Base-by-base conservation (phyloP, 2,797 vertebrate genomes). In the Eulemur coronatus region DNA sequence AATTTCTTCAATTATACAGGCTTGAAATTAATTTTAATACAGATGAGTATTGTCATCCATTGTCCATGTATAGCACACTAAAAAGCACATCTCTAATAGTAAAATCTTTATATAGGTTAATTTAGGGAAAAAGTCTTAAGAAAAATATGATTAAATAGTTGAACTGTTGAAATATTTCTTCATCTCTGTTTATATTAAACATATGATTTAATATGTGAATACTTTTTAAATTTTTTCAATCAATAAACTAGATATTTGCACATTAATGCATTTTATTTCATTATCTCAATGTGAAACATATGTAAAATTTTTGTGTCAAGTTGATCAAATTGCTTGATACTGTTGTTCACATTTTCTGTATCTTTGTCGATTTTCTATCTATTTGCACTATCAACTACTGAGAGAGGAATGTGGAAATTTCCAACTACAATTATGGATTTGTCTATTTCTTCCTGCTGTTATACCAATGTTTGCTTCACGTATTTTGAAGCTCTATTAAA, bases 21-120 rank as follows among this genome's bases (percentile, higher is more conserved):
- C 50, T 89, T 89, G 17, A 95, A 84, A 84, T 95, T 95, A 75
- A 81, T 84, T 96, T 90, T 80, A 91, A 94, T 48, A 24, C 18
- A 93, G 43, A 5, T 81, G 61, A n/a, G 7, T 81, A 52, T 86
- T 84, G n/a, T 91, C 18, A 57, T 78, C n/a, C 30, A 35, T 92
- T 87, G 46, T 28, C 15, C 12, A 26, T 89, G 38, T 82, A 9
- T 59, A 80, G 22, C 48, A 65, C n/a, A 65, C 15, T 33, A 69
- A 61, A 93, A 52, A 92, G 3, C 2, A 43, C 17, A 70, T 57
- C 1, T 84, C 1, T 75, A 41, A 52, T 61, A 76, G 4, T n/a
- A 35, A 76, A 88, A 52, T 76, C 9, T 20, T 79, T 91, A 12
- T 38, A 20, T 85, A 65, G 38, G 0, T 52, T 85, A 22, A 55